Conservation (phyloP, 1,140 invertebrate genomes). For the Eciton burchellii region DNA sequence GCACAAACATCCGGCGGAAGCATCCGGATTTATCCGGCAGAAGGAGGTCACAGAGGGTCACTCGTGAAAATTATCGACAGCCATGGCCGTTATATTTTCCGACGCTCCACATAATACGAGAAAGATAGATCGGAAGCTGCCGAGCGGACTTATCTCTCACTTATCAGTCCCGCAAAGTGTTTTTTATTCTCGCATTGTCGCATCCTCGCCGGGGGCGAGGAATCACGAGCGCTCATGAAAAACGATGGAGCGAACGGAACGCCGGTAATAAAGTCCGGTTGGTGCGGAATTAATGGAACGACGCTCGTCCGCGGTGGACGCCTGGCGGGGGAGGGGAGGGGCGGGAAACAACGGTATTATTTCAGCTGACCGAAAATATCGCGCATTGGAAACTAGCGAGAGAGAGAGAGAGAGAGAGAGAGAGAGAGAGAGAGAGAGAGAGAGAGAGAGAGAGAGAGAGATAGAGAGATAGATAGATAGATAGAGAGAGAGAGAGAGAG, state of each 20-base stretch:
- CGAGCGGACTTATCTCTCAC: conserved; percentile 11
- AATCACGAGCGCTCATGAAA: conserved; percentile 20
- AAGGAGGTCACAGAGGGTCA: too few species aligned
- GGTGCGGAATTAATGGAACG: conserved; percentile 14
- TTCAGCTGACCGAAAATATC: neutral
- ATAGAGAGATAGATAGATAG: too few species aligned
- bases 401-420: too few species aligned
- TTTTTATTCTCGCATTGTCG: neutral
- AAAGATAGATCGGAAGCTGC: conserved; percentile 1
- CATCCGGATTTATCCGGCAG: neutral
- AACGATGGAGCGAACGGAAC: neutral
- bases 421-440: too few species aligned
- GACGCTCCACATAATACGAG: neutral
- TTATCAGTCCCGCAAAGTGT: neutral
- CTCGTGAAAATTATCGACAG: neutral
- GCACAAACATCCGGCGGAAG: too few species aligned
- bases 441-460: too few species aligned
- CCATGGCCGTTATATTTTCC: neutral
- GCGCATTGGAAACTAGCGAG: conserved; percentile 15
- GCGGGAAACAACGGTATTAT: neutral
- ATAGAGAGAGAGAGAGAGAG: too few species aligned
- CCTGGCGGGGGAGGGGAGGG: too few species aligned
- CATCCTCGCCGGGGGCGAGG: neutral
- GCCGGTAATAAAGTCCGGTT: conserved; percentile 1
- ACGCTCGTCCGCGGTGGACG: neutral